Percentiles rank a stretch among this genome's conserved stretches.
These are phyloP conservation scores for Neopelma chrysocephalum DNA, from an alignment of 2,797 vertebrate species.

Conservation along the genomic window DNA sequence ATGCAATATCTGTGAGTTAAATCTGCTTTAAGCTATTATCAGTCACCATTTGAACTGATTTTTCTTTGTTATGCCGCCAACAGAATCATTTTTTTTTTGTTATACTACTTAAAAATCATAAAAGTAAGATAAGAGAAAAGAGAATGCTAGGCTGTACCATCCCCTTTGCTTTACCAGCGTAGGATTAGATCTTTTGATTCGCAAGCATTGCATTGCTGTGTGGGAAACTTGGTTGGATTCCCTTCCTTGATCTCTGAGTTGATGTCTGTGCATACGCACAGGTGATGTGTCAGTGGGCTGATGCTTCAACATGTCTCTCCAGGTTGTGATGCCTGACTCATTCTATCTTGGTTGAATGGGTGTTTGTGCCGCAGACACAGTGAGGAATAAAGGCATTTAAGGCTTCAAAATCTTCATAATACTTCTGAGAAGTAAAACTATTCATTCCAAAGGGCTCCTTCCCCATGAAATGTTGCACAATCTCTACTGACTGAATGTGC, in stretches of 20 bases:
- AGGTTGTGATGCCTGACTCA: constrained; percentile 44
- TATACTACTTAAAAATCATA: background rate
- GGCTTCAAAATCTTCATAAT: constrained; percentile 1
- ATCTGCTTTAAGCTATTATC: constrained; percentile 49
- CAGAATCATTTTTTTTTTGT: background rate
- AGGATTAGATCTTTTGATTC: constrained; percentile 40
- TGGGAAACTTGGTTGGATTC: constrained; percentile 31
- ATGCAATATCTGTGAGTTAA: constrained; percentile 29
- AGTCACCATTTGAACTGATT: constrained; percentile 50
- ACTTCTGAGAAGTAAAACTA: constrained; percentile 16
- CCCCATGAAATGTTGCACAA: constrained; percentile 1
- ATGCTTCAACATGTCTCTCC: background rate
- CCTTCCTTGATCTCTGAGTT: background rate
- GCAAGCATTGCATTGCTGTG: background rate
- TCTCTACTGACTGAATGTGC: constrained; percentile 40
- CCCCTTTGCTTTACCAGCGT: background rate
- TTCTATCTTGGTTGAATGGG: background rate
- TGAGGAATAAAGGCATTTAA: constrained; percentile 14
- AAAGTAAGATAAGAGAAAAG: constrained; percentile 25
- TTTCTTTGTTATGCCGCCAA: constrained; percentile 50
- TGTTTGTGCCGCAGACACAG: background rate
- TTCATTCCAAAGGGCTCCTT: constrained; percentile 32
- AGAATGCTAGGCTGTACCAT: background rate
- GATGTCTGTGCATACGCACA: background rate
- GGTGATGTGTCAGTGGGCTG: constrained; percentile 18